These are phyloP conservation scores for Drosophila ohnishii DNA, from an alignment of 1,140 invertebrate genomes.

Conservation along the genomic window DNA sequence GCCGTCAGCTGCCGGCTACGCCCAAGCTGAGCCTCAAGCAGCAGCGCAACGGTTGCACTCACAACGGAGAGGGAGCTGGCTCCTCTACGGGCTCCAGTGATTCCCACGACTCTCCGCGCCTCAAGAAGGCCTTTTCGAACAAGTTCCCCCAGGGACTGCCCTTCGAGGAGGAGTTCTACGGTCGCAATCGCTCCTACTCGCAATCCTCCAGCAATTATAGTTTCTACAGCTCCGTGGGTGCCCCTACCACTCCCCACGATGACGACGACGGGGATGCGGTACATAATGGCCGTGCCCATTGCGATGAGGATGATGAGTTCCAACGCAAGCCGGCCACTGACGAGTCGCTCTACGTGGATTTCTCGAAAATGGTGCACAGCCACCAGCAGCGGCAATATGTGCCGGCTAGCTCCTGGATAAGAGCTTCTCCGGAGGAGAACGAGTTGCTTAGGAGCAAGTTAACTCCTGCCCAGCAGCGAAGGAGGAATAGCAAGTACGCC, in stretches of 20 bases:
- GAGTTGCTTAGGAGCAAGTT: slow-evolving; percentile 45
- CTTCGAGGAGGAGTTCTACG: slow-evolving; percentile 82
- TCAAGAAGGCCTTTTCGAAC: slow-evolving; percentile 78
- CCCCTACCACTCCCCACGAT: slow-evolving; percentile 55
- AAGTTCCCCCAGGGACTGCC: slow-evolving; percentile 82
- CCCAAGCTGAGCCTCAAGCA: slow-evolving; percentile 61
- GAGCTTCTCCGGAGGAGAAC: slow-evolving; percentile 56
- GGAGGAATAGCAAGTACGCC: slow-evolving; percentile 69
- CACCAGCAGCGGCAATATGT: slow-evolving; percentile 65
- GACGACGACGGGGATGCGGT: slow-evolving; percentile 41
- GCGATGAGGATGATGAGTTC: slow-evolving; percentile 74
- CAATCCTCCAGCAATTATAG: slow-evolving; percentile 82
- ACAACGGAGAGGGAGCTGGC: slow-evolving; percentile 18
- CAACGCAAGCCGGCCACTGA: slow-evolving; percentile 79
- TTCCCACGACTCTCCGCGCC: slow-evolving; percentile 75
- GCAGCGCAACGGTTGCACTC: slow-evolving; percentile 39
- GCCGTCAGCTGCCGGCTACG: slow-evolving; percentile 62
- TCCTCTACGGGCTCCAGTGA: slow-evolving; percentile 72
- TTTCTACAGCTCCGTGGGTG: slow-evolving; percentile 76
- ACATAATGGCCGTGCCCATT: slow-evolving; percentile 24
- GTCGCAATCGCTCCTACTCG: slow-evolving; percentile 76
- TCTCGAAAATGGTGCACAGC: slow-evolving; percentile 76
- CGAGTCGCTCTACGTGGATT: slow-evolving; percentile 82
- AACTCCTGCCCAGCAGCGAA: slow-evolving; percentile 58
- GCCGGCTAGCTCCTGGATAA: slow-evolving; percentile 70